Base-by-base conservation (phyloP, 2,888 invertebrate species). In the Eledona agricola region DNA sequence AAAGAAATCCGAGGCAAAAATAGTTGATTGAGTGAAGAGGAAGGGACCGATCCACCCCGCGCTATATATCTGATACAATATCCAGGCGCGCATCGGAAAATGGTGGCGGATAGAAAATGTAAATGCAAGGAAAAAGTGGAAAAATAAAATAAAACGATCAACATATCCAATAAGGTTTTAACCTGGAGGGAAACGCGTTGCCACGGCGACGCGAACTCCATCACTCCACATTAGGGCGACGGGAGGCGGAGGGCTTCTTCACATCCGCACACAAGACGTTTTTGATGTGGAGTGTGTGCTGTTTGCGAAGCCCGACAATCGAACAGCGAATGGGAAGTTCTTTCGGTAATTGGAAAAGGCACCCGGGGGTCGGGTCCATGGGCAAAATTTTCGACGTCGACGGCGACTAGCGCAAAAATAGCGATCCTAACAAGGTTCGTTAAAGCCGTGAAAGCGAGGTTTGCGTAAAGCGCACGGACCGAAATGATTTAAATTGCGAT, bases 161-260 rank as follows among this genome's bases (percentile, higher is more conserved):
- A 74, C 73, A 75, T 75, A 75, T 74, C 74, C 75, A 75, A 75
- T 75, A 75, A 75, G 74, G 74, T 71, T 73, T 72, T 74, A 75
- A 74, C 73, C 74, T 75, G 72, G 72, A 70, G 73, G 73, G 72
- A 72, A 72, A 62, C 63, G 65, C 52, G 74, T 75, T 70, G 71
- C 71, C 72, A 58, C 68, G 73, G 73, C 59, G 67, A 74, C 74
- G 65, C 58, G 63, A 64, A 66, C 66, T 67, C 62, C 61, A 68
- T 71, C 68, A 63, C 68, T 72, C 67, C 72, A 71, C 72, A 72
- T 72, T 69, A n/a, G n/a, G n/a, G n/a, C 69, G 70, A 65, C 65
- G 63, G 68, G 65, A 56, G 63, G 65, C 53, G 58, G 49, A 50
- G 51, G 45, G 9, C 19, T 17, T 17, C 31, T 17, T 40, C 29